Conservation (phyloP, 2,888 invertebrate species). For the Alloscopus bannaensis region DNA sequence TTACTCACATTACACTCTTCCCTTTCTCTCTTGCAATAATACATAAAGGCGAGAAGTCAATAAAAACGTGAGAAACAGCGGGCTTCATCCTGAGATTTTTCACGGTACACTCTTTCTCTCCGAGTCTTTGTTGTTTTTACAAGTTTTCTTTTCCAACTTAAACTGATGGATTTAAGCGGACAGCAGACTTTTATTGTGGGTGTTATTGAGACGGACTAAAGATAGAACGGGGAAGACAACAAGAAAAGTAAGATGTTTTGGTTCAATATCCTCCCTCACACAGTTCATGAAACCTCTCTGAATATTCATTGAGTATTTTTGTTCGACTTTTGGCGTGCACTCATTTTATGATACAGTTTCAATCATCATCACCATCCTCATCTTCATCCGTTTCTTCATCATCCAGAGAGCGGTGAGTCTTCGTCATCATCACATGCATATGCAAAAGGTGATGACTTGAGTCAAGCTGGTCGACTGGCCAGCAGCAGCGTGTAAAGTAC, state of each 20-base stretch:
- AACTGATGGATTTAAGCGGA: conserved; percentile 32
- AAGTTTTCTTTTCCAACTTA: conserved; percentile 13
- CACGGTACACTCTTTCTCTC: neutral
- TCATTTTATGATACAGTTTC: conserved; percentile 20
- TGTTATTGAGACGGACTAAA: conserved; percentile 17
- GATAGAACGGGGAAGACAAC: conserved; percentile 2
- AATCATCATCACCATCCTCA: conserved; percentile 24
- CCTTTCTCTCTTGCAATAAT: too few species aligned
- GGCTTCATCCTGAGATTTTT: neutral
- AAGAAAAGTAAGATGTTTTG: neutral
- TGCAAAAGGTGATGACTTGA: conserved; percentile 43
- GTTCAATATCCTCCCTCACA: conserved; percentile 15
- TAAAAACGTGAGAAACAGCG: neutral
- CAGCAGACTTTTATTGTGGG: conserved; percentile 25
- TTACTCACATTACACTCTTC: too few species aligned
- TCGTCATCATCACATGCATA: conserved; percentile 6
- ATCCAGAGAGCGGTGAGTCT: neutral
- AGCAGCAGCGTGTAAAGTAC: neutral
- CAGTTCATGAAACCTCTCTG: conserved; percentile 31
- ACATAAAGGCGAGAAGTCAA: too few species aligned
- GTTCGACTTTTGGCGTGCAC: neutral
- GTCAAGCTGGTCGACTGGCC: conserved; percentile 17
- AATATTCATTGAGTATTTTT: conserved; percentile 25
- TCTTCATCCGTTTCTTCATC: conserved; percentile 9
- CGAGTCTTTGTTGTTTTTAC: conserved; percentile 26